Conservation (phyloP, 2,113 vertebrate species). For the Chlamydotis undulata region DNA sequence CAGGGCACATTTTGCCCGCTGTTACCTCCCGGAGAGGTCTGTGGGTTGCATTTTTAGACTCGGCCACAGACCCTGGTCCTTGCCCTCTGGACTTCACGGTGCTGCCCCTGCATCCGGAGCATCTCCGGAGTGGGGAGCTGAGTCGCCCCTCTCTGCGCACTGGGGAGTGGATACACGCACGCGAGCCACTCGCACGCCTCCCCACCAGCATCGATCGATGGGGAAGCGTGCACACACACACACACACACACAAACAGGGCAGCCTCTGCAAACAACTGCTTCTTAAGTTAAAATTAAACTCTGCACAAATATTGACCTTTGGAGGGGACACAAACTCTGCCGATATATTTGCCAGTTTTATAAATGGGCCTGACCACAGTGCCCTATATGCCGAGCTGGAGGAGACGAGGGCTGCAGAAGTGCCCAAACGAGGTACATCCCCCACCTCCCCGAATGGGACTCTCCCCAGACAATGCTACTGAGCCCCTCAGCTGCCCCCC, state of each 20-base stretch:
- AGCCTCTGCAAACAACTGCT: conserved; percentile 82
- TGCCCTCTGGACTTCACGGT: background rate
- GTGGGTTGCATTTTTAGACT: conserved; percentile 56
- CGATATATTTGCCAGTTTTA: conserved; percentile 82
- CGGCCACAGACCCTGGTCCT: background rate
- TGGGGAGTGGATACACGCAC: background rate
- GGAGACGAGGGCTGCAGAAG: conserved; percentile 41
- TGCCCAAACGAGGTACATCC: background rate
- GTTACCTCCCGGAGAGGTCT: conserved; percentile 33
- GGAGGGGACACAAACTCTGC: conserved; percentile 80
- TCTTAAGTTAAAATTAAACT: conserved; percentile 88
- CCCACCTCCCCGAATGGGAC: background rate
- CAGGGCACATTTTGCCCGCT: background rate
- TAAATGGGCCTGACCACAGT: conserved; percentile 83
- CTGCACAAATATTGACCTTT: conserved; percentile 87
- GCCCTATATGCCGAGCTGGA: conserved; percentile 65
- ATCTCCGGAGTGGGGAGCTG: background rate
- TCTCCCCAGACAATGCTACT: background rate
- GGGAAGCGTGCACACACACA: background rate
- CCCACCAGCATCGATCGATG: background rate
- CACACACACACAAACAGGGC: conserved; percentile 50
- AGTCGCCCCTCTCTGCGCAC: background rate
- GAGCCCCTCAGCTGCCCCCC: background rate
- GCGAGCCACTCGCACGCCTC: background rate
- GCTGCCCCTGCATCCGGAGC: background rate